Evolutionary conservation across 2,797 vertebrate species (phyloP).

Genomic region (Kryptopterus vitreolus): DNA sequence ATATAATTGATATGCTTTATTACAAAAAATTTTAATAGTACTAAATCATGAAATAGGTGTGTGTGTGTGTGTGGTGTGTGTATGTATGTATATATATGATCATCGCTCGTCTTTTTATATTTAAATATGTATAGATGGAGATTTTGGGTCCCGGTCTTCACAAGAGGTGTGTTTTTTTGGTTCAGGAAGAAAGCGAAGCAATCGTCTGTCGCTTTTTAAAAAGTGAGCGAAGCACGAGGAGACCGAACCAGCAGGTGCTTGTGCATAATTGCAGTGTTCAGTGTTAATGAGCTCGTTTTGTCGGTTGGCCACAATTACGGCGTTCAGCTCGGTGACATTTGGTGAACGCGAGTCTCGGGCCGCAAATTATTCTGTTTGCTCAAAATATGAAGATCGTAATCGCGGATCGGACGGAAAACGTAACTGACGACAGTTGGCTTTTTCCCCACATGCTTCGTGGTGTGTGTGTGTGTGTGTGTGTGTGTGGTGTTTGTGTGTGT

Average conservation of each 20-base stretch:
- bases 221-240: slow-evolving; percentile 23
- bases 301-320: slow-evolving; percentile 57
- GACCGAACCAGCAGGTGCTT: slow-evolving; percentile 53
- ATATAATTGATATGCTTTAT: too few relatives aligned
- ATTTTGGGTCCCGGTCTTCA: background rate
- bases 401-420: slow-evolving; percentile 33
- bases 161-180: background rate
- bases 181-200: background rate
- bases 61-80: too few relatives aligned
- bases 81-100: too few relatives aligned
- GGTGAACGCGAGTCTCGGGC: slow-evolving; percentile 17
- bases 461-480: background rate
- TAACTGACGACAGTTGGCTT: slow-evolving; percentile 22
- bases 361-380: slow-evolving; percentile 34
- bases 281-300: slow-evolving; percentile 56
- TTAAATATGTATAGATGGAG: background rate
- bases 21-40: too few relatives aligned
- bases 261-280: slow-evolving; percentile 53
- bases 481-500: slow-evolving; percentile 9
- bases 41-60: too few relatives aligned
- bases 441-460: too few relatives aligned
- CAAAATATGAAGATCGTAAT: slow-evolving; percentile 33
- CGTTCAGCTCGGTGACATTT: slow-evolving; percentile 45
- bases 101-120: background rate
- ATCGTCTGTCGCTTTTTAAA: background rate